Base-by-base conservation (phyloP, 2,888 invertebrate species). In the Eristalis tenax region DNA sequence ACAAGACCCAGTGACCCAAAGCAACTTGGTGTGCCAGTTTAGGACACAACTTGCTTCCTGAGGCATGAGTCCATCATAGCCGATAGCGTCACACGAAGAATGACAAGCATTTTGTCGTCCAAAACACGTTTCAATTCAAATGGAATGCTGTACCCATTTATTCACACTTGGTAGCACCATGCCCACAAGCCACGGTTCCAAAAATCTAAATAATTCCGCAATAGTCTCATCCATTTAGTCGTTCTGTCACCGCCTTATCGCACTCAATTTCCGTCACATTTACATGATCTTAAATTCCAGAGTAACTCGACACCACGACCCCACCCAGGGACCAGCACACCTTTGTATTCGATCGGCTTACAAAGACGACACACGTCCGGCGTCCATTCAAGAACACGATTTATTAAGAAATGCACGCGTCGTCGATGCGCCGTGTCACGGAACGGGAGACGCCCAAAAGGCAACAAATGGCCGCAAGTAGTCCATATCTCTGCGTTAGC, bases 401-500 rank as follows among this genome's bases (percentile, higher is more conserved):
- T 66, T 79, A 79, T 73, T 23, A n/a, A 13, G 57, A 43, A 59
- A 59, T 50, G 38, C 57, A 50, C 43, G 26, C 26, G 59, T 22
- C 59, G 10, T 6, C 32, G 38, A 11, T 22, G 23, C 11, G 13
- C n/a, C 23, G 65, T 26, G 32, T 15, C 11, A 63, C 23, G 18
- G 32, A 22, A 32, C 32, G 57, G 32, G 32, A 75, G 65, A 57
- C 74, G 43, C 64, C 64, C 35, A 40, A 71, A 66, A 23, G 64
- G 40, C 63, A 63, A 78, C 56, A 78, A 64, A 28, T 32, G 50
- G 18, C 50, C 50, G 18, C 18, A 50, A 50, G 50, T 50, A 50
- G 23, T 56, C 50, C 63, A 78, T 70, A 74, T 66, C 68, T 79
- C 38, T 38, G 38, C 38, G 71, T 79, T 73, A 79, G 66, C 79